Evolutionary conservation across 2,113 vertebrate genomes (phyloP).

Genomic region (Trichechus manatus): DNA sequence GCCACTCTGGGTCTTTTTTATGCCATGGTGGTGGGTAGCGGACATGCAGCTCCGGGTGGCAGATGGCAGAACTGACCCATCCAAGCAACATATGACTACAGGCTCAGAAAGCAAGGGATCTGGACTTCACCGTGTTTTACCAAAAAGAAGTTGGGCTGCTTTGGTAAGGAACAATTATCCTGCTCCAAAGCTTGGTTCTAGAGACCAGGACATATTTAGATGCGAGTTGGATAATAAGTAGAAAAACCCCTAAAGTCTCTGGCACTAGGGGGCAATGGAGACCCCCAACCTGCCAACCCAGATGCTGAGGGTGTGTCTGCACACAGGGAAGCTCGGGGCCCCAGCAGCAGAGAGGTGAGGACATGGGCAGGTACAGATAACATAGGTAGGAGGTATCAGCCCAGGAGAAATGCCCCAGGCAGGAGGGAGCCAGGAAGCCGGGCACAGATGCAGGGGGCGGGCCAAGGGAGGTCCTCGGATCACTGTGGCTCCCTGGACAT

Average conservation of each 20-base stretch:
- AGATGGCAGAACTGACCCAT: rapidly evolving
- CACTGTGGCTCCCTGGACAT: neutral
- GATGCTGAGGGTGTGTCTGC: neutral
- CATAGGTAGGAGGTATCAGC: neutral
- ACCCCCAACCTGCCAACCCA: rapidly evolving
- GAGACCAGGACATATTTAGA: rapidly evolving
- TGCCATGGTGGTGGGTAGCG: no score
- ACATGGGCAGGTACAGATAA: neutral
- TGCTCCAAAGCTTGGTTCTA: neutral
- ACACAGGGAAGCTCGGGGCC: no score
- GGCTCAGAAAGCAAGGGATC: no score
- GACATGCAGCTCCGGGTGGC: neutral
- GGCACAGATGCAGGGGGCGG: neutral
- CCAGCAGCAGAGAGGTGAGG: neutral
- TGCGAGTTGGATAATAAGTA: neutral
- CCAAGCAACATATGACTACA: neutral
- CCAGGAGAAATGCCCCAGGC: neutral
- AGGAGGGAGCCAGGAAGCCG: rapidly evolving
- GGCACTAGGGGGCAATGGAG: no score
- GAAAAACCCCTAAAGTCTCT: no score
- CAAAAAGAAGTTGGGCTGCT: neutral
- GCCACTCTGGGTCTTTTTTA: no score
- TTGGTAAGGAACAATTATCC: rapidly evolving
- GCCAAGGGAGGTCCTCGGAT: neutral
- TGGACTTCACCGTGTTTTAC: rapidly evolving